Evolutionary conservation across 92 coral and sea anemone genomes (phyloP).

Genomic region (Porites lobata): DNA sequence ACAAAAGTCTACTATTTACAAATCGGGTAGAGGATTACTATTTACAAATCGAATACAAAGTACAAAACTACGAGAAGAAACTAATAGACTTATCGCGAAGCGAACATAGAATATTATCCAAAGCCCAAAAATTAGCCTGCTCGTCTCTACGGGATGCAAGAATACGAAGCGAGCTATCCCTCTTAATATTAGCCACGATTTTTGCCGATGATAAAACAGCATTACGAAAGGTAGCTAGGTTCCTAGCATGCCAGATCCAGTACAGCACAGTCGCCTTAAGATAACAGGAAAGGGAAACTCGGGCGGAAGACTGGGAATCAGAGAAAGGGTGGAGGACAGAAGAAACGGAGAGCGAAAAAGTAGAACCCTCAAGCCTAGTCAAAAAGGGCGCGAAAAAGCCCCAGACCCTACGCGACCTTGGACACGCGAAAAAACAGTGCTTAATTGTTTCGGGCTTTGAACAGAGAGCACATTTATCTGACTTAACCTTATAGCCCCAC

Average conservation of each 20-base stretch:
- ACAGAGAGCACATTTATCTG: constrained; percentile 26
- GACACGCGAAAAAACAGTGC: constrained; percentile 45
- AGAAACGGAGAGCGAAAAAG: not conserved
- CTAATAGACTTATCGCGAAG: no score
- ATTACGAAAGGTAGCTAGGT: not conserved
- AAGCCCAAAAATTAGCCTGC: not conserved
- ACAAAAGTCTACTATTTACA: no score
- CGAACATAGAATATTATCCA: no score
- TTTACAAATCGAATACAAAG: no score
- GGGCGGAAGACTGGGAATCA: no score
- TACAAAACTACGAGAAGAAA: no score
- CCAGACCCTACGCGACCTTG: constrained; percentile 15
- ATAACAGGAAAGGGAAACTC: no score
- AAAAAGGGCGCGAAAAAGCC: not conserved
- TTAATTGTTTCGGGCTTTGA: constrained; percentile 1
- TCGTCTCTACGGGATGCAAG: not conserved
- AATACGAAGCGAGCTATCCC: not conserved
- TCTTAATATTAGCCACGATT: not conserved
- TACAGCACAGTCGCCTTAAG: not conserved
- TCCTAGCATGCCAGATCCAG: not conserved
- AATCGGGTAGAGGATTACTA: no score
- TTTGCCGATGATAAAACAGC: not conserved
- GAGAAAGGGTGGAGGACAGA: not conserved
- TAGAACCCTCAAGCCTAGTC: not conserved
- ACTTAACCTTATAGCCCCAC: constrained; percentile 10